Base-by-base conservation (phyloP, 1,140 invertebrate species). In the Leptoteleia sp. region DNA sequence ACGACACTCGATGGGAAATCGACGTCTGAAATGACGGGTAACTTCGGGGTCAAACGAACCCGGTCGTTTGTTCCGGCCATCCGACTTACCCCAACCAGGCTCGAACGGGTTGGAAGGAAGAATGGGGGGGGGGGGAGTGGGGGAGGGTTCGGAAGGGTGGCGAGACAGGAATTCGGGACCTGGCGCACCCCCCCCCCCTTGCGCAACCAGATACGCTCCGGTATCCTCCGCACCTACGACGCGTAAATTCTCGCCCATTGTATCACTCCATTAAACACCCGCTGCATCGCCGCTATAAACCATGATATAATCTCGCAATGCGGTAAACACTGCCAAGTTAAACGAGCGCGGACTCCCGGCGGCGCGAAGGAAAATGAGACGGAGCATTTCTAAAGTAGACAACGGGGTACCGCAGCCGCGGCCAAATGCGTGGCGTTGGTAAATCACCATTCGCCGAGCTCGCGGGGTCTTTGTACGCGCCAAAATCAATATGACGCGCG, bases 191-290 rank as follows among this genome's bases (percentile, higher is more conserved):
- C 31, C 72, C 5, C 19, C 31, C 48, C 25, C 47, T 43, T 64
- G 64, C 40, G 29, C n/a, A n/a, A n/a, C n/a, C 55, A 68, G 68
- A 73, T 64, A 62, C 55, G 38, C 47, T 47, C 17, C 45, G 43
- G 52, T 78, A 78, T 78, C 67, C 70, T 67, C 59, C 43, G 33
- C 64, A 73, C 54, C 54, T 64, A 68, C 68, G 25, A 57, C 68
- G 31, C 76, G 68, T 79, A 79, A 73, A 73, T 79, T 79, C 76
- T 72, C 68, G 68, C 82, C n/a, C 76, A 85, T 87, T 88, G 82
- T 82, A 84, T 85, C 84, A 83, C 80, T 85, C 85, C 83, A 86
- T 87, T 88, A 87, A 88, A 86, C 83, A 87, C 84, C 86, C 80
- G 80, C 80, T 83, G 84, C 81, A 83, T 81, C 75, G 79, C 72